Base-by-base conservation (phyloP, 1,140 invertebrate species). In the Choristoneura fumiferana region DNA sequence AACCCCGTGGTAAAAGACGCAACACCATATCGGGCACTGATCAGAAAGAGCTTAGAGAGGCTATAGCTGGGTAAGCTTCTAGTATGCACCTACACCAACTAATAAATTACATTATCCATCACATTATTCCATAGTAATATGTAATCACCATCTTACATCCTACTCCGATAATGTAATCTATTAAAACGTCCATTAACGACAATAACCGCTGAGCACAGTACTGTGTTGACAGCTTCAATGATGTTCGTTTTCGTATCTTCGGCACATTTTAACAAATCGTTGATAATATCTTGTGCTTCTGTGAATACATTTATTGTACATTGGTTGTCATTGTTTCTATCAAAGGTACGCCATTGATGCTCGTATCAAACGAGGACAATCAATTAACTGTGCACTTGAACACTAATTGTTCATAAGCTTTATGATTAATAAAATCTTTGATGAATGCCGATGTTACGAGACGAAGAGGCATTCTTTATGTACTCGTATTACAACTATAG, bases 11-110 rank as follows among this genome's bases (percentile, higher is more conserved):
- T 81, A 95, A 95, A 89, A 92, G 96, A 91, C 91, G 96, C 82
- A 97, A 97, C 82, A 97, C 96, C 68, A 95, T 97, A 77, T 95
- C 96, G 65, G 95, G 96, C 70, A 96, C 94, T 65, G 95, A 96
- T 91, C 93, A 95, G 73, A 95, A 95, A 89, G 95, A 96, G 91
- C 94, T 96, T 87, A 92, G 93, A 87, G 93, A 95, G 87, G 94
- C 94, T 79, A 91, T 94, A 65, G 93, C 93, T 89, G 94, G 93
- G 94, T 95, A 91, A 92, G 93, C 93, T 87, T 81, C 62, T 81
- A 86, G 78, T 73, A 71, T 77, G 87, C 89, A 88, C 82, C 65
- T 76, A 80, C 63, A 62, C 67, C 59, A 62, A 75, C 69, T 66
- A 58, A 73, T 43, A 72, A 76, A 61, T 82, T 78, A 84, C 73